Base-by-base conservation (phyloP, 2,888 invertebrate genomes). In the Hofmannophila pseudospretella region DNA sequence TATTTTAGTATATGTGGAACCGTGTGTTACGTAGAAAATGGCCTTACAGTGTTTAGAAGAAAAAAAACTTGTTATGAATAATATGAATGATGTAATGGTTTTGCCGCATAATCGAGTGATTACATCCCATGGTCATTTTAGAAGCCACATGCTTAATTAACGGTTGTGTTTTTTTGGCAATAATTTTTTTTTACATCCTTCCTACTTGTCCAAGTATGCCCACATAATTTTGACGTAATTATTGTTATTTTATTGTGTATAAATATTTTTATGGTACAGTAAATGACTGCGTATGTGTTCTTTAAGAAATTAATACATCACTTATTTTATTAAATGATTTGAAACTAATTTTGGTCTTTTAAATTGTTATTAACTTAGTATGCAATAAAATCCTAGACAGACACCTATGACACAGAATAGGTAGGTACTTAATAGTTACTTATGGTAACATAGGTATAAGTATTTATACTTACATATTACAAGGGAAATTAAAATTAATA, bases 291-390 rank as follows among this genome's bases (percentile, higher is more conserved):
- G 81, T 69, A 80, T 77, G 81, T 84, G 82, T 84, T 82, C 78
- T 76, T 67, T 68, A 65, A 71, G 65, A 76, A 78, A 78, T 70
- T 77, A 77, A 76, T 74, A 80, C 82, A 77, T 85, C 74, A 82
- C 76, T 86, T 85, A 86, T 86, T 86, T 86, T 85, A 86, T 74
- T 86, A 85, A 86, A 86, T 77, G 73, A 77, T 79, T 79, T 80
- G 70, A 77, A 74, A 67, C 49, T 58, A 51, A 23, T 41, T 20
- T 28, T 34, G 33, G 40, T 56, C 34, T 44, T 44, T 44, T 44
- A 14, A 22, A 20, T n/a, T n/a, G n/a, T n/a, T n/a, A n/a, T n/a
- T n/a, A n/a, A n/a, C n/a, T n/a, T n/a, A n/a, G n/a, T n/a, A n/a
- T n/a, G n/a, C n/a, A n/a, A n/a, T n/a, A n/a, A n/a, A n/a, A n/a